Conservation (phyloP, 2,113 vertebrate species). For the Microtus oregoni region DNA sequence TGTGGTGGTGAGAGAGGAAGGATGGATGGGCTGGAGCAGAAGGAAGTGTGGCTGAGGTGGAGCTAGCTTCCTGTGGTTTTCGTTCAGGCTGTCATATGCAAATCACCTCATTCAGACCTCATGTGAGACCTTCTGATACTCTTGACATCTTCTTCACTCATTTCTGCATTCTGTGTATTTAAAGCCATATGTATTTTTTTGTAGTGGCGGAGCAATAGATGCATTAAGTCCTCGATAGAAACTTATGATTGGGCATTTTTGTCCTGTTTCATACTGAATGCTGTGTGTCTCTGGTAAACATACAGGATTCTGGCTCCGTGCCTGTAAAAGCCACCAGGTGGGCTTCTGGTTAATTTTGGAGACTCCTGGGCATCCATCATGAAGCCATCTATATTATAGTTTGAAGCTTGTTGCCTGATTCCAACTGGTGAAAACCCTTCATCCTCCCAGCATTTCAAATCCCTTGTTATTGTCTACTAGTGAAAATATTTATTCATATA, state of each 20-base stretch:
- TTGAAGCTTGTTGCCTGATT: neutral
- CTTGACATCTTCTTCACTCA: accelerated
- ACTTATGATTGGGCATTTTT: neutral
- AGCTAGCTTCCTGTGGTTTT: slow-evolving; percentile 48
- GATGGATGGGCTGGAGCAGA: neutral
- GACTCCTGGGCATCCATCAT: neutral
- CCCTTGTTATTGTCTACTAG: neutral
- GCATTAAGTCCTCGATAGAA: neutral
- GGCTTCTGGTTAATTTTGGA: neutral
- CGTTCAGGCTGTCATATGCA: neutral
- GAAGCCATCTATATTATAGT: neutral
- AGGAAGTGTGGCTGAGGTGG: slow-evolving; percentile 74
- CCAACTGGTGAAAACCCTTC: neutral
- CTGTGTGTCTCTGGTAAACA: neutral
- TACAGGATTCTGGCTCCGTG: too few relatives aligned
- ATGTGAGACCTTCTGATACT: neutral
- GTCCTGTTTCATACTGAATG: neutral
- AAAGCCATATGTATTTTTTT: neutral
- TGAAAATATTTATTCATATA: neutral
- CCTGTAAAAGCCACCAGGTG: neutral
- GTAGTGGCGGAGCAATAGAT: too few relatives aligned
- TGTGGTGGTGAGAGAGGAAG: neutral
- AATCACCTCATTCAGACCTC: neutral
- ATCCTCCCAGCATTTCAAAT: neutral
- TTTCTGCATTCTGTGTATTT: neutral